Conservation (phyloP, 2,113 vertebrate genomes). For the Emydura subglobosa region DNA sequence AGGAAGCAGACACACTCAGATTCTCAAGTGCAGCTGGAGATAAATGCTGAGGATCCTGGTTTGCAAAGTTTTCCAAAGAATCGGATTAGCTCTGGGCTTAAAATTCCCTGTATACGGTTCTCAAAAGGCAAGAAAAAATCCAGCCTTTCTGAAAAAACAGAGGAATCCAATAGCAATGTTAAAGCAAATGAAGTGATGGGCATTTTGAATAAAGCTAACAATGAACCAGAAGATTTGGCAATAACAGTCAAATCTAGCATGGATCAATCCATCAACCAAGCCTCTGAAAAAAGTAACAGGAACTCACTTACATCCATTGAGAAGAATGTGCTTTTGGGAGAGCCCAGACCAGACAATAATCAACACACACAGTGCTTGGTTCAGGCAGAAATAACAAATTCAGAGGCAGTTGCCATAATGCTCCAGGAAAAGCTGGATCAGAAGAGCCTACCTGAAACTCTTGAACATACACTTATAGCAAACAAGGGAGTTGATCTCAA, state of each 20-base stretch:
- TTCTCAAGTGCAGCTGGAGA: conserved; percentile 69
- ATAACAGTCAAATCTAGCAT: accelerated
- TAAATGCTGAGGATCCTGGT: conserved; percentile 53
- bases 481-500: background rate
- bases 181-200: conserved; percentile 47
- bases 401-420: conserved; percentile 41
- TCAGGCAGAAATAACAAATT: background rate
- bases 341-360: conserved; percentile 30
- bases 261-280: background rate
- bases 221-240: conserved; percentile 15
- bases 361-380: background rate
- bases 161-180: conserved; percentile 64
- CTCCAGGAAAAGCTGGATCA: conserved; percentile 50
- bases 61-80: conserved; percentile 47
- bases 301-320: background rate
- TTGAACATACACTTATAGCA: accelerated
- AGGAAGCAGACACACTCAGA: conserved; percentile 40
- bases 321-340: conserved; percentile 59
- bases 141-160: conserved; percentile 53
- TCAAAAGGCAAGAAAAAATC: conserved; percentile 70
- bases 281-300: conserved; percentile 2
- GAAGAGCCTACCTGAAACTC: conserved; percentile 17
- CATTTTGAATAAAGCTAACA: conserved; percentile 43
- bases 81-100: conserved; percentile 65
- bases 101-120: conserved; percentile 79